Evolutionary conservation across 2,113 vertebrate species (phyloP).

Genomic region (Actenoides hombroni): DNA sequence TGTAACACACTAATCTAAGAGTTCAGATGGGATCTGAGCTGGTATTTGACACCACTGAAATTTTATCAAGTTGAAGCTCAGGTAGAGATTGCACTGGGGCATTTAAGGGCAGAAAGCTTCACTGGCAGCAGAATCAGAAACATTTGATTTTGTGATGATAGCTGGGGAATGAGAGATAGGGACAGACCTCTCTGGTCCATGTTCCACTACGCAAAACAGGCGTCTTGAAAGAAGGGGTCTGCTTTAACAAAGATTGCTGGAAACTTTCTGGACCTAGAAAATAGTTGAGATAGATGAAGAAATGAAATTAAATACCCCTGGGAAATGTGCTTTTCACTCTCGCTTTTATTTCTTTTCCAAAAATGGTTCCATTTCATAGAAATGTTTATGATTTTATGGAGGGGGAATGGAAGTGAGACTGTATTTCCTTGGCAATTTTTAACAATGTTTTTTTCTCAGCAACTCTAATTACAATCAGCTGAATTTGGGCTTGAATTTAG

Average conservation of each 20-base stretch:
- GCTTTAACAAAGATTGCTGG: not conserved
- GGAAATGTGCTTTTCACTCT: constrained; percentile 24
- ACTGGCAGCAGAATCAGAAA: not conserved
- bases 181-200: not conserved
- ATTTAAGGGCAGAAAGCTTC: not conserved
- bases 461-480: constrained; percentile 53
- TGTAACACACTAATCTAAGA: fast-evolving
- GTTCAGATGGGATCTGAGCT: not conserved
- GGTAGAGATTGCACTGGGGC: not conserved
- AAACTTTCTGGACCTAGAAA: constrained; percentile 11
- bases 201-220: constrained; percentile 31
- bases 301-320: constrained; percentile 27
- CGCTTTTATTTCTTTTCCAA: not conserved
- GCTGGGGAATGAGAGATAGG: not conserved
- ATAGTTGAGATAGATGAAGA: not conserved
- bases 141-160: not conserved
- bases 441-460: constrained; percentile 15
- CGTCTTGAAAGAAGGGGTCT: constrained; percentile 12
- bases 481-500: constrained; percentile 9
- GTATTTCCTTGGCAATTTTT: constrained; percentile 34
- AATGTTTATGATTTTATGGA: constrained; percentile 44
- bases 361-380: constrained; percentile 26
- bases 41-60: not conserved
- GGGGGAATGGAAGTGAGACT: not conserved
- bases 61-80: not conserved